Evolutionary conservation across 2,113 vertebrate species (phyloP).

Genomic region (Trachemys scripta): DNA sequence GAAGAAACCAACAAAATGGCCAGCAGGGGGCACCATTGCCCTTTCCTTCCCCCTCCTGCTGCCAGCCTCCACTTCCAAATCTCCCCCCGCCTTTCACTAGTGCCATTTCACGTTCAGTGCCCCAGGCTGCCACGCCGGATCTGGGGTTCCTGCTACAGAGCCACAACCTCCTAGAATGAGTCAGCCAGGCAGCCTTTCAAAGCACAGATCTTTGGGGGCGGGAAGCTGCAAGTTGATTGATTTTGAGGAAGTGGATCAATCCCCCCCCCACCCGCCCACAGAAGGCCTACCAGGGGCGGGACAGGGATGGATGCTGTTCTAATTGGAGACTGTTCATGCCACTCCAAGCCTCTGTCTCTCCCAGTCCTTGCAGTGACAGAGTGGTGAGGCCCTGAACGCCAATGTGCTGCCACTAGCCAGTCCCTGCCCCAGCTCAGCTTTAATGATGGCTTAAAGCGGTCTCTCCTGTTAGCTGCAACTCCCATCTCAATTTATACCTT

Average conservation of each 20-base stretch:
- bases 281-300: not conserved
- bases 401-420: not conserved
- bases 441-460: not conserved
- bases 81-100: not conserved
- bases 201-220: not conserved
- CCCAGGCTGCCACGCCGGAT: not conserved
- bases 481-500: not conserved
- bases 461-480: not conserved
- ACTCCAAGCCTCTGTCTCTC: not conserved
- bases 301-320: not conserved
- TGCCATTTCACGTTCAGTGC: not conserved
- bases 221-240: not conserved
- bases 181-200: not conserved
- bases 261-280: not conserved
- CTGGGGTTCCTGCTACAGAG: not conserved
- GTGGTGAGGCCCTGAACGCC: not conserved
- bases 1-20: not conserved
- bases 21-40: not conserved
- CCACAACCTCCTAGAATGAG: not conserved
- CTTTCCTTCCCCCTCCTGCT: not conserved
- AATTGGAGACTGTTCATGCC: not conserved
- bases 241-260: not conserved
- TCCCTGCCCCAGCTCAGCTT: not conserved
- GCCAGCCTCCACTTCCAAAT: not conserved
- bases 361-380: not conserved